A percentile compares a stretch with the other conserved stretches of the same genome.
These are phyloP conservation scores for Drosophila nr. medialis DNA, from an alignment of 2,888 invertebrate genomes.

Conservation along the genomic window DNA sequence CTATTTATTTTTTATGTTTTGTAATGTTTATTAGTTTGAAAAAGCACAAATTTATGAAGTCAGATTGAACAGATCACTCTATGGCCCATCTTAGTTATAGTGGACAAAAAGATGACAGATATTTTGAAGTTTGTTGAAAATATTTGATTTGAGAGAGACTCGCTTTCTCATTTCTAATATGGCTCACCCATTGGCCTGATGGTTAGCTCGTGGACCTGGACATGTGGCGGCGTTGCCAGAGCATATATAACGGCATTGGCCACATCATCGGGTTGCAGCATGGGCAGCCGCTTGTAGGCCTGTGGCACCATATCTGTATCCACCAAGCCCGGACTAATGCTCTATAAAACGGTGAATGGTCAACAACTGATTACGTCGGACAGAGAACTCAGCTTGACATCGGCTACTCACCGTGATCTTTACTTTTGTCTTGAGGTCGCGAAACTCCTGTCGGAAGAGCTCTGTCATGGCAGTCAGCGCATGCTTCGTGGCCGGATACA, in stretches of 20 bases:
- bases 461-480: conserved; percentile 82
- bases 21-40: background rate
- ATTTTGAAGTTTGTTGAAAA: background rate
- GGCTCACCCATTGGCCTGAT: conserved; percentile 78
- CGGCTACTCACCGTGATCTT: conserved; percentile 77
- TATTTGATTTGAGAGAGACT: background rate
- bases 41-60: background rate
- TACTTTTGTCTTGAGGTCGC: conserved; percentile 66
- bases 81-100: too few relatives aligned
- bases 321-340: conserved; percentile 85
- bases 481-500: conserved; percentile 81
- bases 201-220: conserved; percentile 77
- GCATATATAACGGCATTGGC: conserved; percentile 71
- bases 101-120: background rate
- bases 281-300: conserved; percentile 52
- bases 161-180: conserved; percentile 32
- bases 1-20: background rate
- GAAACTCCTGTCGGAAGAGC: conserved; percentile 82
- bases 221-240: conserved; percentile 75
- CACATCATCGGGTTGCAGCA: conserved; percentile 74
- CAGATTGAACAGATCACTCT: background rate
- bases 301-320: conserved; percentile 83
- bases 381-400: too few relatives aligned
- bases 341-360: conserved; percentile 52
- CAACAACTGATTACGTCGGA: background rate